Evolutionary conservation across 2,888 invertebrate genomes (phyloP).

Genomic region (Merodon equestris): DNA sequence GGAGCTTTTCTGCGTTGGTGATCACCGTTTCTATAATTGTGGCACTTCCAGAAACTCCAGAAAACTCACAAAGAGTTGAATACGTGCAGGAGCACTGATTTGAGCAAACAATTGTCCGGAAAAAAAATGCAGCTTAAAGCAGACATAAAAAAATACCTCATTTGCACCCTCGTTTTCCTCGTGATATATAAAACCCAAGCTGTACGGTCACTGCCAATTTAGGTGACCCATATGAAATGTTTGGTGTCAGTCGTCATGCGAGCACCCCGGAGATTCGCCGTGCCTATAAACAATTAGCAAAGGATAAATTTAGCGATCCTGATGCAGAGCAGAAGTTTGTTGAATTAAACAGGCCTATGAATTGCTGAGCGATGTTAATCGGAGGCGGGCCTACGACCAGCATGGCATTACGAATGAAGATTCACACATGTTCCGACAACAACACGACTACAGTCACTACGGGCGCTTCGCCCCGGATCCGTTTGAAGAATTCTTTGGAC

Average conservation of each 20-base stretch:
- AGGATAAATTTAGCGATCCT: conserved; percentile 94
- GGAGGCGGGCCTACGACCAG: conserved; percentile 90
- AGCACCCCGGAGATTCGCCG: conserved; percentile 90
- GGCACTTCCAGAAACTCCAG: background rate
- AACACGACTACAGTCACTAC: conserved; percentile 87
- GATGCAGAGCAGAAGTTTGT: conserved; percentile 93
- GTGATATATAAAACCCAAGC: conserved; percentile 51
- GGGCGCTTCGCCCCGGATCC: conserved; percentile 84
- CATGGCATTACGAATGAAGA: conserved; percentile 93
- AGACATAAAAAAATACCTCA: conserved; percentile 43
- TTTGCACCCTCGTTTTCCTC: conserved; percentile 30
- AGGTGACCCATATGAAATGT: conserved; percentile 89
- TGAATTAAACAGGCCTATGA: conserved; percentile 97
- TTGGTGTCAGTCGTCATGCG: conserved; percentile 88
- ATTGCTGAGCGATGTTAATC: conserved; percentile 90
- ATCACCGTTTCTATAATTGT: background rate
- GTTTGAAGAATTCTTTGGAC: conserved; percentile 90
- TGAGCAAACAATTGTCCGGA: conserved; percentile 10
- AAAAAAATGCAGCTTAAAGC: conserved; percentile 56
- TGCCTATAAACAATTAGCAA: conserved; percentile 93
- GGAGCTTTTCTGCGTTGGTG: background rate
- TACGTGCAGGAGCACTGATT: conserved; percentile 25
- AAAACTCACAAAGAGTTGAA: background rate
- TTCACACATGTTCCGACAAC: conserved; percentile 84
- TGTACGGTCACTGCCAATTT: conserved; percentile 49